Conservation (phyloP, 2,888 invertebrate genomes). For the Oasisia sp. region DNA sequence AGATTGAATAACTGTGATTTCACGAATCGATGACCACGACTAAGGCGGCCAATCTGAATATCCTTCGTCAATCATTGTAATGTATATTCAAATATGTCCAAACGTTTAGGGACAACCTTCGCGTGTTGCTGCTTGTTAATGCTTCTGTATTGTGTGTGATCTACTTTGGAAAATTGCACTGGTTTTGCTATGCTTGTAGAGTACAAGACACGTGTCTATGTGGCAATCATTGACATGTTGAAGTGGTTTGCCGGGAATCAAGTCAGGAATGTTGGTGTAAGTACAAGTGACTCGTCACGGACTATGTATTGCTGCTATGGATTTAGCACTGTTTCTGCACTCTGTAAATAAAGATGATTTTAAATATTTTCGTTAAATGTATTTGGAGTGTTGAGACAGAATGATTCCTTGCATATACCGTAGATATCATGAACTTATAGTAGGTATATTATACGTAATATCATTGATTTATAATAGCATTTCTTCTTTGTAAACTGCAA, state of each 20-base stretch:
- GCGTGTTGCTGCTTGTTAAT: neutral
- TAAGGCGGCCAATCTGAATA: neutral
- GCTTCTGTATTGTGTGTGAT: neutral
- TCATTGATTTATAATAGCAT: neutral
- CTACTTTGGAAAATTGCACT: neutral
- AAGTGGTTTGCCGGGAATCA: slow-evolving; percentile 96
- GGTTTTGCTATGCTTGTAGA: slow-evolving; percentile 40
- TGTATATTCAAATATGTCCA: neutral
- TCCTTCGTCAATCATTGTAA: neutral
- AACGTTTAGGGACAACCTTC: neutral
- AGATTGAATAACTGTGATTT: neutral
- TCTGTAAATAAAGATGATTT: neutral
- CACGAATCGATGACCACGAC: neutral
- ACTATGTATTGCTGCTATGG: neutral
- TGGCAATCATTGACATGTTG: slow-evolving; percentile 82
- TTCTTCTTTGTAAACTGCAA: neutral
- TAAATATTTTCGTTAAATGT: neutral
- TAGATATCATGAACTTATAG: neutral
- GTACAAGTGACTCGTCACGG: slow-evolving; percentile 27
- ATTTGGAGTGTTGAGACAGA: neutral
- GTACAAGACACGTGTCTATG: slow-evolving; percentile 58
- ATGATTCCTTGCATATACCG: neutral
- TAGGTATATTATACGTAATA: neutral
- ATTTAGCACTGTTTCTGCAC: neutral
- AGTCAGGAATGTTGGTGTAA: slow-evolving; percentile 89